Conservation (phyloP, 1,140 invertebrate species). For the Oryctes rhinoceros region DNA sequence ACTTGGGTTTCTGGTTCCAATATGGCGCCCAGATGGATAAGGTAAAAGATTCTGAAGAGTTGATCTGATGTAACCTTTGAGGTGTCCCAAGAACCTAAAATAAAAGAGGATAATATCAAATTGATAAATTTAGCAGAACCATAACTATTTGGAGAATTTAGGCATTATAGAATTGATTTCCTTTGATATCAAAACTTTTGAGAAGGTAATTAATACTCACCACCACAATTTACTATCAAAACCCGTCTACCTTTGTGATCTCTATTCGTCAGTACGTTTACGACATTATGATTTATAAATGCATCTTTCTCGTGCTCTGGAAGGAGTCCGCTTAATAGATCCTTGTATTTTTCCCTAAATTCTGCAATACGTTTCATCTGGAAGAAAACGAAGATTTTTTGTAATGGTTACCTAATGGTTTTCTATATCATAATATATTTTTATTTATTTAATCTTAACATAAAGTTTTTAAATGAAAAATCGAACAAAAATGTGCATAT, state of each 20-base stretch:
- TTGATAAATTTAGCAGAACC: not conserved
- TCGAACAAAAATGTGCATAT: no score
- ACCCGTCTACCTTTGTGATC: constrained; percentile 56
- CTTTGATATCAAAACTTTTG: no score
- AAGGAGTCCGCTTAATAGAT: constrained; percentile 69
- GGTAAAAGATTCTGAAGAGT: constrained; percentile 78
- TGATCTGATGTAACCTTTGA: constrained; percentile 75
- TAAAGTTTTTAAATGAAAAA: no score
- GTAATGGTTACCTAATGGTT: no score
- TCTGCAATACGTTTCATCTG: constrained; percentile 78
- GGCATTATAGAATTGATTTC: no score
- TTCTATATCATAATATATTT: no score
- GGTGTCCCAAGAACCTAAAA: constrained; percentile 75
- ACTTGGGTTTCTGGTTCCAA: constrained; percentile 78
- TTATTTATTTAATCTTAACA: no score
- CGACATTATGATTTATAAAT: constrained; percentile 73
- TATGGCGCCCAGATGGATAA: constrained; percentile 78
- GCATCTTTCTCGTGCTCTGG: constrained; percentile 72
- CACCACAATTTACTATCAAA: constrained; percentile 52
- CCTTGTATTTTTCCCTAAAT: constrained; percentile 75
- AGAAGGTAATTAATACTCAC: constrained; percentile 44
- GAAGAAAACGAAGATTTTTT: not conserved
- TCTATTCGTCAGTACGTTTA: constrained; percentile 67
- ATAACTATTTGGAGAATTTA: not conserved
- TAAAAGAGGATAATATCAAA: not conserved